phyloP scores from a whole-genome alignment of 1,140 invertebrate genomes.

The Tetramorium parvispinum region DNA sequence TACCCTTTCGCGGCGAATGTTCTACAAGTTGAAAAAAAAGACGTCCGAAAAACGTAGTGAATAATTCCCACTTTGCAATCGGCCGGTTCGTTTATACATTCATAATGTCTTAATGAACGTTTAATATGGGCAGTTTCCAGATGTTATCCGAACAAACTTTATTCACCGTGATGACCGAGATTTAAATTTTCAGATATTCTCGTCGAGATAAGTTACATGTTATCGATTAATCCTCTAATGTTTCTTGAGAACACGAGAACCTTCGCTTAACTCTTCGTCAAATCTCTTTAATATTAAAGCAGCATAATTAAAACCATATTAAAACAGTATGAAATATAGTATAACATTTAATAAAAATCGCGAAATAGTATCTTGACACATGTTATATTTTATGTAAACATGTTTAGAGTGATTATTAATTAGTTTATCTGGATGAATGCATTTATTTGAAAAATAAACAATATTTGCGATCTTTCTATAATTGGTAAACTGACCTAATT shows the following conservation, averaged over 20 bases:
- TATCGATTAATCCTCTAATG: conserved; percentile 14
- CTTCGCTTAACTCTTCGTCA: background rate
- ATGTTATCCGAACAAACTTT: conserved; percentile 18
- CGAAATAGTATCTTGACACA: background rate
- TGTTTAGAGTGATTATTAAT: background rate
- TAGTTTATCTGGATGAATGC: background rate
- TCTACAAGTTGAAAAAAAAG: background rate
- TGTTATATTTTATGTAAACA: background rate
- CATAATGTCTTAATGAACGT: conserved; percentile 30
- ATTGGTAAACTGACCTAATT: background rate
- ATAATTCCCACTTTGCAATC: background rate
- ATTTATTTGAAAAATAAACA: background rate
- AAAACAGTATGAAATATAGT: background rate
- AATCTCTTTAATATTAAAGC: background rate
- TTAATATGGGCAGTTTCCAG: background rate
- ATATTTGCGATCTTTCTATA: background rate
- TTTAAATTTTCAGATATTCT: conserved; percentile 28
- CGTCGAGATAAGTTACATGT: background rate
- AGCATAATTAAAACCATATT: background rate
- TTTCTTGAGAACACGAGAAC: background rate
- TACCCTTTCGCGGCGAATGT: background rate
- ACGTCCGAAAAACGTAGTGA: background rate
- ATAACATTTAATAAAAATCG: background rate
- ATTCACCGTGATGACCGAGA: conserved; percentile 9
- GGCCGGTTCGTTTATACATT: background rate